Percentiles rank a stretch among this genome's conserved stretches.
Conservation (phyloP, 2,797 vertebrate species). For the Eulemur coronatus region DNA sequence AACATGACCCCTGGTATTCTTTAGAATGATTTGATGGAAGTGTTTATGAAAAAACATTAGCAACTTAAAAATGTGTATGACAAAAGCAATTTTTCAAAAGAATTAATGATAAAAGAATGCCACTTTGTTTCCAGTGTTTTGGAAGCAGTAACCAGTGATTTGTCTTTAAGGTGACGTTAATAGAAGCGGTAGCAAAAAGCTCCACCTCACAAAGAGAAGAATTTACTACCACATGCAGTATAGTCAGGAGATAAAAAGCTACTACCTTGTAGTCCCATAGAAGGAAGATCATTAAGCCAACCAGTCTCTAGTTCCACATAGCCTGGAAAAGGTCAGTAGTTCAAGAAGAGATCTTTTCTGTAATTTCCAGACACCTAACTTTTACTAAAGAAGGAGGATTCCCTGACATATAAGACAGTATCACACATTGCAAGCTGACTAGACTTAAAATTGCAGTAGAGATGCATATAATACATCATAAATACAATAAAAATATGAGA, state of each 20-base stretch:
- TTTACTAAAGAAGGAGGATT: neutral
- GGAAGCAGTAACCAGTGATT: neutral
- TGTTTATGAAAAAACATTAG: neutral
- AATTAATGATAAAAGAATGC: neutral
- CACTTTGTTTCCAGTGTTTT: neutral
- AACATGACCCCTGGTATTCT: neutral
- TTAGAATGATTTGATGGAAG: neutral
- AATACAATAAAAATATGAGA: neutral
- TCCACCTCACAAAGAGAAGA: neutral
- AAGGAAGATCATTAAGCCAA: neutral
- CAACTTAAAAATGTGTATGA: slow-evolving; percentile 8
- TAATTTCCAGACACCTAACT: neutral
- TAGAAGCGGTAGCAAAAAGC: neutral
- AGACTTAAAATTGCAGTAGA: neutral
- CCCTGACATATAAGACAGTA: neutral
- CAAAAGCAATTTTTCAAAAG: neutral
- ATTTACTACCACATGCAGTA: neutral
- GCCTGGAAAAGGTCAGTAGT: neutral
- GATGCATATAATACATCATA: neutral
- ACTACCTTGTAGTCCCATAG: neutral
- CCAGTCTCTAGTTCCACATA: neutral
- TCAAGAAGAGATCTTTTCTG: neutral
- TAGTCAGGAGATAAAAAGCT: neutral
- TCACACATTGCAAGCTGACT: neutral
- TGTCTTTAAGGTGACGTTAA: neutral